phyloP scores from a whole-genome alignment of 2,797 vertebrate species.

The Falco naumanni region DNA sequence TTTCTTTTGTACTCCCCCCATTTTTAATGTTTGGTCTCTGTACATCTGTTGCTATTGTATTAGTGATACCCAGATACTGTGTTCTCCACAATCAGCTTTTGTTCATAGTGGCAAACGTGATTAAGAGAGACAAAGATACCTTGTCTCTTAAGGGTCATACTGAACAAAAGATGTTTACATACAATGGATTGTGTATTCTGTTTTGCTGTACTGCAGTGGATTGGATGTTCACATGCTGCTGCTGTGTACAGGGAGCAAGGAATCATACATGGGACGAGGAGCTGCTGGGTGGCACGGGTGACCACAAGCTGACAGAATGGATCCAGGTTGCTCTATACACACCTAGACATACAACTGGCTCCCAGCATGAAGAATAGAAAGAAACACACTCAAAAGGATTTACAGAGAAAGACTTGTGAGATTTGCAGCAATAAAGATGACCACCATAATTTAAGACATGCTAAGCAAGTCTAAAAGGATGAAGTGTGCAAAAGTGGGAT shows the following conservation, averaged over 20 bases:
- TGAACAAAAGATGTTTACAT: neutral
- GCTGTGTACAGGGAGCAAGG: neutral
- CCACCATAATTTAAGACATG: neutral
- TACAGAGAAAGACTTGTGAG: neutral
- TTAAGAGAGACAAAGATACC: neutral
- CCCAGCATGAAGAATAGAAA: neutral
- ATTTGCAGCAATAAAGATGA: neutral
- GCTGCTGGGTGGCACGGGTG: neutral
- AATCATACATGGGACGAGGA: neutral
- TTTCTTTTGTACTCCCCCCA: no score
- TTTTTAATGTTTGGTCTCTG: neutral
- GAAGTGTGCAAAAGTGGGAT: neutral
- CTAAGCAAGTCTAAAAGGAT: neutral
- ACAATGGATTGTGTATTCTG: neutral
- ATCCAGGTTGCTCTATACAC: neutral
- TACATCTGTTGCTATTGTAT: neutral
- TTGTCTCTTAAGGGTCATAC: neutral
- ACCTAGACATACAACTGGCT: neutral
- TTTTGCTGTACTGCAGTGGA: neutral
- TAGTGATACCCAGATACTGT: neutral
- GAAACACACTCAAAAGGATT: neutral
- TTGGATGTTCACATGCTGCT: neutral
- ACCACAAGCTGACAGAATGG: neutral
- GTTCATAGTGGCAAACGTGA: neutral
- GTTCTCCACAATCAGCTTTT: neutral